Percentiles rank a stretch among this genome's conserved stretches.
Conservation (phyloP, 2,888 invertebrate genomes). For the Yponomeuta malinellus region DNA sequence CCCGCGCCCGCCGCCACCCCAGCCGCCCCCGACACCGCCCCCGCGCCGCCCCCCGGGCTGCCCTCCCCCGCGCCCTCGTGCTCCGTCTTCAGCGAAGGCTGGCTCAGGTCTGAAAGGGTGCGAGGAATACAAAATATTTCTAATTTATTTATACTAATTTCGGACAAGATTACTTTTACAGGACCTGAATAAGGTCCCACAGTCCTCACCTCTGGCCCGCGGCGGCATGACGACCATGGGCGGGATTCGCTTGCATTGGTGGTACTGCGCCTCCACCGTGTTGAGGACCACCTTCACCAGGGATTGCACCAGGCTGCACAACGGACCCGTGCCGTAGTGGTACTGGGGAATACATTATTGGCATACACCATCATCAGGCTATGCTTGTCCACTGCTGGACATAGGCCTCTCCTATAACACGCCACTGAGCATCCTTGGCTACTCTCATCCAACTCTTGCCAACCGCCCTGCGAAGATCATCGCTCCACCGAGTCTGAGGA, state of each 20-base stretch:
- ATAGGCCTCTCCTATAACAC: too few species aligned
- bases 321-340: slow-evolving; percentile 83
- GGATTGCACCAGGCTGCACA: slow-evolving; percentile 83
- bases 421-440: too few species aligned
- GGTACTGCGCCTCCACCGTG: slow-evolving; percentile 93
- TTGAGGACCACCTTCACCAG: slow-evolving; percentile 93
- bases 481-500: too few species aligned
- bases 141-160: too few species aligned
- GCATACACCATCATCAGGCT: too few species aligned
- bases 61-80: slow-evolving; percentile 63
- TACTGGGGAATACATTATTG: slow-evolving; percentile 80
- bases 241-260: slow-evolving; percentile 91
- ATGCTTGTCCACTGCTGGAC: too few species aligned
- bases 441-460: too few species aligned
- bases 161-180: too few species aligned
- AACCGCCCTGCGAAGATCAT: too few species aligned
- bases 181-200: too few species aligned
- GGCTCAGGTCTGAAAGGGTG: slow-evolving; percentile 78
- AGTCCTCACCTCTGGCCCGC: too few species aligned
- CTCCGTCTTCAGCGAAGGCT: slow-evolving; percentile 83
- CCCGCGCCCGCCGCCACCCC: not conserved
- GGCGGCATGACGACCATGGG: slow-evolving; percentile 81
- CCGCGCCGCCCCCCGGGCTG: slow-evolving; percentile 50
- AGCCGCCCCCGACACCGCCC: slow-evolving; percentile 39
- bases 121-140: too few species aligned